Percentiles rank a stretch among this genome's conserved stretches.
Evolutionary conservation across 2,888 invertebrate genomes (phyloP).

Genomic region (Himalopsyche japonica): DNA sequence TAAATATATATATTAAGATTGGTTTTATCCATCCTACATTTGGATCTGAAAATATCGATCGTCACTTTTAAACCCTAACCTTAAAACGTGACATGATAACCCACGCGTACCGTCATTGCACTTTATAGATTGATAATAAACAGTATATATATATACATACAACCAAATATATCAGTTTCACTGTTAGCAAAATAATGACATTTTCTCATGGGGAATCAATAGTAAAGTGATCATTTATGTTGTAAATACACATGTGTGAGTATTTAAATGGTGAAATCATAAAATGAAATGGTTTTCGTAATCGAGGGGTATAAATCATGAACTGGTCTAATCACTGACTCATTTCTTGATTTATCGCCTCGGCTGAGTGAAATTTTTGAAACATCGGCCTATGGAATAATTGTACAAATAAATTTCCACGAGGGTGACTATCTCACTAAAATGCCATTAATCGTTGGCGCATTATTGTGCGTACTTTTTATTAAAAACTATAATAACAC

Average conservation of each 20-base stretch:
- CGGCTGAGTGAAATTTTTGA: neutral
- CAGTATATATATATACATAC: too few relatives aligned
- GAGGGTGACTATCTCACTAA: neutral
- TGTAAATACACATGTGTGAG: slow-evolving; percentile 1
- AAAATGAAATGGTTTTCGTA: slow-evolving; percentile 36
- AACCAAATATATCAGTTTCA: too few relatives aligned
- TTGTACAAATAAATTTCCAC: neutral
- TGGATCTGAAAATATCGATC: neutral
- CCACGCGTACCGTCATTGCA: neutral
- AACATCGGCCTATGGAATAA: neutral
- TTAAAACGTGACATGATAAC: neutral
- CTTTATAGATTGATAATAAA: too few relatives aligned
- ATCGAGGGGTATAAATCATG: slow-evolving; percentile 31
- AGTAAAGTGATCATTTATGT: too few relatives aligned
- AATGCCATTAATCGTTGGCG: neutral
- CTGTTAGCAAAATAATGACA: too few relatives aligned
- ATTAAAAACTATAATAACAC: neutral
- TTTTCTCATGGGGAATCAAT: too few relatives aligned
- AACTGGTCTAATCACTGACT: slow-evolving; percentile 37
- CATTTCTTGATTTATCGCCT: slow-evolving; percentile 28
- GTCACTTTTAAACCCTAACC: neutral
- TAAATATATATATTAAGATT: too few relatives aligned
- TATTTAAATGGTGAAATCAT: slow-evolving; percentile 28
- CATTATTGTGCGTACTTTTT: neutral
- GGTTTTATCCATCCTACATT: too few relatives aligned